Evolutionary conservation across 2,113 vertebrate genomes (phyloP), one percentile per base, ranked within the genome.

Genomic region (Setophaga coronata): DNA sequence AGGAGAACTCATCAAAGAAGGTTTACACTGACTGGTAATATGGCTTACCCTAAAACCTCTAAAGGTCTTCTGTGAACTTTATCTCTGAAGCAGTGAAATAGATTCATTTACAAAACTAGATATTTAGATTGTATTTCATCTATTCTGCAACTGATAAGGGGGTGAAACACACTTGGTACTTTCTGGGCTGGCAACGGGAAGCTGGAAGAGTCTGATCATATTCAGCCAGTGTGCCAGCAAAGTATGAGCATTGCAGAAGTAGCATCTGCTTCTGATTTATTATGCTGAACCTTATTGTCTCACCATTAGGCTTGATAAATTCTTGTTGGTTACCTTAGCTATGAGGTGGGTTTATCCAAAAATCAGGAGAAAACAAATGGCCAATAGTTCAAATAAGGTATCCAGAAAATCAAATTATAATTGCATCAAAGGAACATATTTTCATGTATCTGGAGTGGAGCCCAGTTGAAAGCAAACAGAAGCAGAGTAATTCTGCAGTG

Each of bases 401-500:
- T 29, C 50, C 62, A 83, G 74, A 87, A 91, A 91, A 94, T 43
- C 67, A 91, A 95, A 93, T 87, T 42, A 77, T 91, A 76, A 58
- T 67, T 91, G 34, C 74, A 91, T 61, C 73, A 95, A 91, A 93
- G 58, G 45, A 91, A 72, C 66, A 62, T 82, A 91, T 90, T 94
- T 94, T 62, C 14, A 53, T 11, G 14, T 69, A 82, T 58, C 78
- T 96, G 94, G 84, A 96, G 50, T 28, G 51, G 4, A 91, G 91
- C 89, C 94, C 83, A 87, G 66, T 12, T 80, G 84, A 94, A 94
- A 89, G 65, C 70, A 96, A 92, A 89, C 31, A 96, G 93, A 79
- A 93, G 57, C 65, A 91, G 69, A 72, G n/a, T 89, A 85, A 89
- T 84, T 96, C 87, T 91, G 66, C 54, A 45, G 66, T 1, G 15